Base-by-base conservation (phyloP, 2,888 invertebrate species). In the Pyrrhosoma nymphula region DNA sequence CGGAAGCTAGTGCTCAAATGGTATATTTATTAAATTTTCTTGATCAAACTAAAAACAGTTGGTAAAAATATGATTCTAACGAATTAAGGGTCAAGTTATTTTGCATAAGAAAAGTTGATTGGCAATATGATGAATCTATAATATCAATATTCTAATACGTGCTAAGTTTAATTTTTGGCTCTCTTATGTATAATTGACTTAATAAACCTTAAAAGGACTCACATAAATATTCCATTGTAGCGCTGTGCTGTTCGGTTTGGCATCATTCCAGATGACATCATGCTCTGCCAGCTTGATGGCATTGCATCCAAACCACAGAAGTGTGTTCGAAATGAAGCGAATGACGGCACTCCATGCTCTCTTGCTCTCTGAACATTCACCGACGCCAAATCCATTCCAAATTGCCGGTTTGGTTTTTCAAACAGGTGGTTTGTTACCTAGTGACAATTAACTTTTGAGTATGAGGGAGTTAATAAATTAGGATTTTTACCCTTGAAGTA, bases 391-490 rank as follows among this genome's bases (percentile, higher is more conserved):
- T 97, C 97, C 96, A 97, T 97, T 82, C 97, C 97, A 96, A 97
- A 95, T 96, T 96, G 95, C 96, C 97, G 95, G 96, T 97, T 97
- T 97, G 97, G 97, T 97, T 96, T 98, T 96, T 98, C 98, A 96
- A 97, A 97, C 69, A 97, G 96, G 96, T 97, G 97, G 96, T 97
- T 97, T 8, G 97, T 97, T 93, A 97, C 97, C 97, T 98, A 96
- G 56, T 96, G 95, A 26, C 10, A 69, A 60, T 20, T 60, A 10
- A 47, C 47, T 60, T 60, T 1, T 60, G 60, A 60, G 60, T 60
- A 2, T 14, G 2, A 14, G 60, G 20, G 2, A 60, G 60, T 60
- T 10, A 47, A 47, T 12, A 60, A 60, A 20, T 20, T 16, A 20
- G 20, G 60, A 60, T 60, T 60, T 60, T 20, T 20, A 60, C 60